These are phyloP conservation scores for Neostethus bicornis DNA, from an alignment of 2,797 vertebrate species.

Conservation along the genomic window DNA sequence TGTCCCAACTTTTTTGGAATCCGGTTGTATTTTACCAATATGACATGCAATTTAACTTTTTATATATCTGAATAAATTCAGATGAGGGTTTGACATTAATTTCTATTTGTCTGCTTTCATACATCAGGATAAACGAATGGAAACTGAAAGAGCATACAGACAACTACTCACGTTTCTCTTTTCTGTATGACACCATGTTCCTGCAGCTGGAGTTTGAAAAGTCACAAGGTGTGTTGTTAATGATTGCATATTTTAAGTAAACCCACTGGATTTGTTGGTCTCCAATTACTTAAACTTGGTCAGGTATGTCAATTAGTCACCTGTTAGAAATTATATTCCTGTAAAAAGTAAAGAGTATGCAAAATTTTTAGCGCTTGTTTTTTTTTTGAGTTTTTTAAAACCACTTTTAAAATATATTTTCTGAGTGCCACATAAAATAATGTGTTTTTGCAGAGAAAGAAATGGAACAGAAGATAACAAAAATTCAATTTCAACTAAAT, in stretches of 20 bases:
- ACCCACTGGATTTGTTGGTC: neutral
- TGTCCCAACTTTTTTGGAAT: no score
- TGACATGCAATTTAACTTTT: no score
- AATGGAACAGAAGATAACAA: slow-evolving; percentile 56
- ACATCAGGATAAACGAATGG: slow-evolving; percentile 79
- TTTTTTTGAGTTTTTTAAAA: no score
- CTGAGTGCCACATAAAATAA: no score
- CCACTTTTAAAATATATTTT: no score
- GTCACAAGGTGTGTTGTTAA: slow-evolving; percentile 49
- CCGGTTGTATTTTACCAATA: no score
- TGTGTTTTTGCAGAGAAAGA: slow-evolving; percentile 22
- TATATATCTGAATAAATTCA: no score
- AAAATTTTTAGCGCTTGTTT: no score
- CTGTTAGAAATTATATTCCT: neutral
- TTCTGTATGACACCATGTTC: slow-evolving; percentile 73
- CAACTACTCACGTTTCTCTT: slow-evolving; percentile 59
- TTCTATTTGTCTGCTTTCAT: neutral
- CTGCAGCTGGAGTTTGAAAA: slow-evolving; percentile 67
- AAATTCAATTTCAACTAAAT: slow-evolving; percentile 63
- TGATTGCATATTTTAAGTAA: neutral
- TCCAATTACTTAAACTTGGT: neutral
- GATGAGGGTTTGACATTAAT: neutral
- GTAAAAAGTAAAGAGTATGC: no score
- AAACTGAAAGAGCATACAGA: slow-evolving; percentile 49
- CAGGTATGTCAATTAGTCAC: neutral